Percentiles rank a stretch among this genome's conserved stretches.
These are phyloP conservation scores for Poeciliopsis turrubarensis DNA, from an alignment of 2,113 vertebrate species.

Conservation along the genomic window DNA sequence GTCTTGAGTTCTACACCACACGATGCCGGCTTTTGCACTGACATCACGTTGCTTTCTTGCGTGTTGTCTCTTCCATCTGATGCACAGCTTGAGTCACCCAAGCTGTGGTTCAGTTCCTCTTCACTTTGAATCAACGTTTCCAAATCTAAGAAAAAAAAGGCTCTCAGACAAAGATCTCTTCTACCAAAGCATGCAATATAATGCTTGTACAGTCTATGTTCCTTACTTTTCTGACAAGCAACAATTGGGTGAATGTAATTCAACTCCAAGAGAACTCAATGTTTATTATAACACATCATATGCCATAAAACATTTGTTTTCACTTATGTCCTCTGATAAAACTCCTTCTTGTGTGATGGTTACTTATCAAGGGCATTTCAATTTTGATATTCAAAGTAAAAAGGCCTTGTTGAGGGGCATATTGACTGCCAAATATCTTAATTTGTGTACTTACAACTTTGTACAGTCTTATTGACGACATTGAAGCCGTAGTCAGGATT, in stretches of 20 bases:
- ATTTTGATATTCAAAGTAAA: neutral
- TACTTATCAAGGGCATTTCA: neutral
- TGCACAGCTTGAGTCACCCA: neutral
- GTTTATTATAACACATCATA: neutral
- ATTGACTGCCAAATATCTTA: neutral
- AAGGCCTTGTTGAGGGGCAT: no score
- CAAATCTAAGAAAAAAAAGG: conserved; percentile 56
- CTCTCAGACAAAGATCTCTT: neutral
- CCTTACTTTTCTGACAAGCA: neutral
- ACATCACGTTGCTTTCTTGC: neutral
- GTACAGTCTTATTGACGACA: conserved; percentile 77
- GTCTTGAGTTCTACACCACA: neutral
- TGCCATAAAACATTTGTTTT: no score
- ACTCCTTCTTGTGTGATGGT: neutral
- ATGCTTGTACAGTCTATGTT: no score
- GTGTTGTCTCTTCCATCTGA: neutral
- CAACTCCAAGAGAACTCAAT: neutral
- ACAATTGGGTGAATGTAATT: neutral
- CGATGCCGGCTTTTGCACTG: neutral
- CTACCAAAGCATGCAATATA: neutral
- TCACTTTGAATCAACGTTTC: conserved; percentile 48
- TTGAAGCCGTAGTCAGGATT: conserved; percentile 75
- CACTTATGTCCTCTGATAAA: neutral
- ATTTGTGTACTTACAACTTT: conserved; percentile 81
- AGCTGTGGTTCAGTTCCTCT: neutral